Conservation (phyloP, 1,140 invertebrate genomes). For the Lineus longissimus region DNA sequence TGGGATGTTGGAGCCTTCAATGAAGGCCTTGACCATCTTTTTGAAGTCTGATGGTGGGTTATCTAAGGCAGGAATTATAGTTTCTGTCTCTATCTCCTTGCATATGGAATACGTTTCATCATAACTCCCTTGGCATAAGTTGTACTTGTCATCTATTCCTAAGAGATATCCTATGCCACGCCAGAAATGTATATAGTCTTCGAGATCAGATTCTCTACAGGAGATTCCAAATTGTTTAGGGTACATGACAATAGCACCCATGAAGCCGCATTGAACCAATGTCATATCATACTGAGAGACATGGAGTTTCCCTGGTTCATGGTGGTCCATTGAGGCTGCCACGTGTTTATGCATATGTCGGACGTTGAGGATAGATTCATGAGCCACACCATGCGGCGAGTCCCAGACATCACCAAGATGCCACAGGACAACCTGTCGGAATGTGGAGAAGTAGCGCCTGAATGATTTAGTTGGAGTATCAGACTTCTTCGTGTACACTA, state of each 20-base stretch:
- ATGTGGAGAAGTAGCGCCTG: slow-evolving; percentile 70
- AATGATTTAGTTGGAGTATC: slow-evolving; percentile 62
- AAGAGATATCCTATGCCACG: slow-evolving; percentile 73
- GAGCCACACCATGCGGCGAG: slow-evolving; percentile 20
- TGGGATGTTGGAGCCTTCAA: slow-evolving; percentile 19
- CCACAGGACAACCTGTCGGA: slow-evolving; percentile 71
- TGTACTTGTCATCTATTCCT: slow-evolving; percentile 74
- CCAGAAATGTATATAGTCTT: slow-evolving; percentile 81
- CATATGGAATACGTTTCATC: slow-evolving; percentile 49
- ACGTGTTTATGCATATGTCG: slow-evolving; percentile 52
- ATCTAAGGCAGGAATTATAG: slow-evolving; percentile 23
- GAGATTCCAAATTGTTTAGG: slow-evolving; percentile 64
- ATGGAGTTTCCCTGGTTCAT: slow-evolving; percentile 50
- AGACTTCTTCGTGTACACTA: slow-evolving; percentile 55
- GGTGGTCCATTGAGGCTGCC: slow-evolving; percentile 52
- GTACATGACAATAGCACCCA: slow-evolving; percentile 69
- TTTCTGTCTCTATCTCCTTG: slow-evolving; percentile 25
- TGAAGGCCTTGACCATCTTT: slow-evolving; percentile 26
- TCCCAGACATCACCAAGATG: slow-evolving; percentile 46
- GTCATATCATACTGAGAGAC: slow-evolving; percentile 76
- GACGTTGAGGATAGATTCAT: slow-evolving; percentile 38
- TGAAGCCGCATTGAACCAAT: slow-evolving; percentile 67
- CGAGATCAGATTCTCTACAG: slow-evolving; percentile 57
- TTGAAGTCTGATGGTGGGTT: slow-evolving; percentile 25
- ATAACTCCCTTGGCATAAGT: slow-evolving; percentile 58